Percentiles rank a stretch among this genome's conserved stretches.
These are phyloP conservation scores for Drosophila busckii DNA, from an alignment of 1,140 invertebrate genomes.

Conservation along the genomic window DNA sequence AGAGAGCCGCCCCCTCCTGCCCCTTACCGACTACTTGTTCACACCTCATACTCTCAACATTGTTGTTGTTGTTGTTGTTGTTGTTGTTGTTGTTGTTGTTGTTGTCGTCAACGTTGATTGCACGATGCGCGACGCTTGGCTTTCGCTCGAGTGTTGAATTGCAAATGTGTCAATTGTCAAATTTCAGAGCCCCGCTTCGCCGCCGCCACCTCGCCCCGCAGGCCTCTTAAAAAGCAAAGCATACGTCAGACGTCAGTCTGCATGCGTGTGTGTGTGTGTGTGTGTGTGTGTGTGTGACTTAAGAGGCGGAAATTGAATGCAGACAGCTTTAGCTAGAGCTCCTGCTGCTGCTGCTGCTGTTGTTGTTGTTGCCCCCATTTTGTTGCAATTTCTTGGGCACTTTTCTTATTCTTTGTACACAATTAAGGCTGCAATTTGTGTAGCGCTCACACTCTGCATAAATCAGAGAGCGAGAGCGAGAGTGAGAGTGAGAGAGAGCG, in stretches of 20 bases:
- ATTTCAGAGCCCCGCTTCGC: conserved; percentile 42
- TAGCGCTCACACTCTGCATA: conserved; percentile 12
- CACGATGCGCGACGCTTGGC: conserved; percentile 44
- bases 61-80: no score
- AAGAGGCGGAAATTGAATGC: conserved; percentile 6
- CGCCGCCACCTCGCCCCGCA: not conserved
- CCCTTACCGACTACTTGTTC: no score
- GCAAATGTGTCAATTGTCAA: conserved; percentile 77
- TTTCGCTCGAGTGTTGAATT: conserved; percentile 67
- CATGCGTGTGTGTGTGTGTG: conserved; percentile 1
- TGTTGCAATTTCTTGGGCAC: conserved; percentile 71
- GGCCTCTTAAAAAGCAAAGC: not conserved
- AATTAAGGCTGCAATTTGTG: conserved; percentile 72
- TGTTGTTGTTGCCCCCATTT: conserved; percentile 45
- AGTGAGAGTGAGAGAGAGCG: not conserved
- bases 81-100: no score
- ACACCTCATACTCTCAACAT: no score
- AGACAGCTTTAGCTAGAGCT: not conserved
- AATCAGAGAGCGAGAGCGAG: conserved; percentile 7
- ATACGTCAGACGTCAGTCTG: conserved; percentile 2
- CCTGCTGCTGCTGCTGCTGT: not conserved
- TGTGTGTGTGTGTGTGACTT: conserved; percentile 2
- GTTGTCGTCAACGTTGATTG: conserved; percentile 53
- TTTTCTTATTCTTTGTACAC: conserved; percentile 71
- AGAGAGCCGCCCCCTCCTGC: no score